Conservation (phyloP, 2,888 invertebrate species). For the Nemurella pictetii region DNA sequence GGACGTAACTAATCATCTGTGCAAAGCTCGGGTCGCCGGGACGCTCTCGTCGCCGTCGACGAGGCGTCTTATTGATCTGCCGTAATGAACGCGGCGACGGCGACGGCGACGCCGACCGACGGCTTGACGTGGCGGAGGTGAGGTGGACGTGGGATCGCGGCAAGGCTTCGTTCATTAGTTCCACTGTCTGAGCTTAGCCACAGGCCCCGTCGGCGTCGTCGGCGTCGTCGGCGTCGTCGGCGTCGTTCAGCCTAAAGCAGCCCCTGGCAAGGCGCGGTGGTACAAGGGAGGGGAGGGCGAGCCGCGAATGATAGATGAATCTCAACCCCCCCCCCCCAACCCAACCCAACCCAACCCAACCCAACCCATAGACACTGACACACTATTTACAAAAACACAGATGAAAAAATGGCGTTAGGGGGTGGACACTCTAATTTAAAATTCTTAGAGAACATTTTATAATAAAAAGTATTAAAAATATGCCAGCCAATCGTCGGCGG, state of each 20-base stretch:
- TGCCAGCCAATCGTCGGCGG: conserved; percentile 13
- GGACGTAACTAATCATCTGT: neutral
- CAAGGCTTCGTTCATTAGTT: conserved; percentile 27
- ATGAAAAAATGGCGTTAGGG: conserved; percentile 19
- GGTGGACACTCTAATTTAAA: conserved; percentile 29
- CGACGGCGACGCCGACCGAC: neutral
- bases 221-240: conserved; percentile 16
- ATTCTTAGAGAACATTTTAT: neutral
- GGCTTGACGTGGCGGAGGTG: conserved; percentile 9
- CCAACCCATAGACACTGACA: conserved; percentile 11
- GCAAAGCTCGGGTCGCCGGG: neutral
- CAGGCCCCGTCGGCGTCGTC: conserved; percentile 23
- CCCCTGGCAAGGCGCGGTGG: neutral
- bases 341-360: neutral
- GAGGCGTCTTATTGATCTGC: neutral
- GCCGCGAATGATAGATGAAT: conserved; percentile 21
- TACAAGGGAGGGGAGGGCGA: neutral
- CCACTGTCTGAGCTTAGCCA: conserved; percentile 20
- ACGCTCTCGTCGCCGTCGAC: neutral
- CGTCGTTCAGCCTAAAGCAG: neutral
- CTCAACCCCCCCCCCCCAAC: neutral
- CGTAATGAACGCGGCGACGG: neutral
- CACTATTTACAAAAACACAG: conserved; percentile 22
- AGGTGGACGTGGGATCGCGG: neutral
- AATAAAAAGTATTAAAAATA: conserved; percentile 30